Percentiles rank a stretch among this genome's conserved stretches.
Conservation (phyloP, 2,888 invertebrate genomes). For the Tetragonisca angustula region DNA sequence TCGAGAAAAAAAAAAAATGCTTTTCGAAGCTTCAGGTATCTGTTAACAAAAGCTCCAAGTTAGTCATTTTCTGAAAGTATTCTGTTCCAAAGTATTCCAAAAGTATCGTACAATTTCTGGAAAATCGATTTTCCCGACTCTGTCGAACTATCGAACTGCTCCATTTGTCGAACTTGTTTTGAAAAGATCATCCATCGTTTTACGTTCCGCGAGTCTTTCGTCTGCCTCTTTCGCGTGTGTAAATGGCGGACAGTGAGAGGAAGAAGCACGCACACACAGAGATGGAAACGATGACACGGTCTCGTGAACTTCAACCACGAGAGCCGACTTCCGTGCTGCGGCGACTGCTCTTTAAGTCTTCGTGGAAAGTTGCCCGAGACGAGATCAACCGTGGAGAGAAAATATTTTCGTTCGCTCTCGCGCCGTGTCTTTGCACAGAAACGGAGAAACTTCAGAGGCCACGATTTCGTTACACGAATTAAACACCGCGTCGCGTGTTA, state of each 20-base stretch:
- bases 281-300: conserved; percentile 48
- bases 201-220: neutral
- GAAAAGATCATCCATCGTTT: neutral
- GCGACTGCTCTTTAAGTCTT: conserved; percentile 58
- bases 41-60: too few relatives aligned
- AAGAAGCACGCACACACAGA: neutral
- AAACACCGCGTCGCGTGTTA: neutral
- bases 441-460: neutral
- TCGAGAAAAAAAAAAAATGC: too few relatives aligned
- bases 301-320: conserved; percentile 61
- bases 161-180: neutral
- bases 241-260: neutral
- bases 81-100: too few relatives aligned
- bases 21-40: too few relatives aligned
- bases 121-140: too few relatives aligned
- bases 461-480: neutral
- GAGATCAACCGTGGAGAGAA: conserved; percentile 43
- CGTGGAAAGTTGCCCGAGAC: conserved; percentile 51
- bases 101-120: too few relatives aligned
- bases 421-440: neutral
- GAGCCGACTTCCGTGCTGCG: conserved; percentile 59
- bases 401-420: conserved; percentile 24
- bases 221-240: neutral
- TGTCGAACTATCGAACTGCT: too few relatives aligned
- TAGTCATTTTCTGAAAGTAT: too few relatives aligned